phyloP scores from a whole-genome alignment of 2,888 invertebrate genomes.

The Temnothorax unifasciatus region DNA sequence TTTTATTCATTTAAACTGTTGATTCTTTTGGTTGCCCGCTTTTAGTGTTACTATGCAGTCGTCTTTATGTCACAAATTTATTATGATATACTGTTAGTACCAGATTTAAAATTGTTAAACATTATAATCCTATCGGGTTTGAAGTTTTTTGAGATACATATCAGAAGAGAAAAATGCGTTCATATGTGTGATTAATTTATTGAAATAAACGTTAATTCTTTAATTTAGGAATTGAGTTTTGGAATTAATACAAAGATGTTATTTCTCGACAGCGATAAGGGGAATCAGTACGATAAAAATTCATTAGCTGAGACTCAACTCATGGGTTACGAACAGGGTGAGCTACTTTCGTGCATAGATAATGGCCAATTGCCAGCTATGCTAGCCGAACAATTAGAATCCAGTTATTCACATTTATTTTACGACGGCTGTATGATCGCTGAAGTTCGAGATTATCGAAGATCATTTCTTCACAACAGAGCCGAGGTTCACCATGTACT shows the following conservation, averaged over 20 bases:
- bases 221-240: constrained; percentile 14
- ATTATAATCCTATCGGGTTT: background rate
- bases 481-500: constrained; percentile 95
- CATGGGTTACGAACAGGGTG: constrained; percentile 96
- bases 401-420: constrained; percentile 94
- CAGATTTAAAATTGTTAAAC: constrained; percentile 9
- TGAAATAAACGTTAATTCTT: background rate
- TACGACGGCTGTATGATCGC: constrained; percentile 97
- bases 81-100: background rate
- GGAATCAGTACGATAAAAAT: constrained; percentile 88
- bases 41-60: background rate
- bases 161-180: constrained; percentile 2
- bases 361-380: constrained; percentile 96
- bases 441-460: constrained; percentile 95
- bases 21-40: background rate
- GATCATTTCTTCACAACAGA: constrained; percentile 91
- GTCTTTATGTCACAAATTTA: background rate
- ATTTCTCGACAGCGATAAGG: constrained; percentile 81
- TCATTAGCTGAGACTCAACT: constrained; percentile 91
- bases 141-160: background rate
- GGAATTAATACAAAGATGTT: constrained; percentile 27
- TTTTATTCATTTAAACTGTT: constrained; percentile 1
- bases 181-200: background rate
- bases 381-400: constrained; percentile 93
- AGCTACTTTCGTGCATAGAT: constrained; percentile 95